These are phyloP conservation scores for Bradypus variegatus DNA, from an alignment of 2,797 vertebrate genomes.

Conservation along the genomic window DNA sequence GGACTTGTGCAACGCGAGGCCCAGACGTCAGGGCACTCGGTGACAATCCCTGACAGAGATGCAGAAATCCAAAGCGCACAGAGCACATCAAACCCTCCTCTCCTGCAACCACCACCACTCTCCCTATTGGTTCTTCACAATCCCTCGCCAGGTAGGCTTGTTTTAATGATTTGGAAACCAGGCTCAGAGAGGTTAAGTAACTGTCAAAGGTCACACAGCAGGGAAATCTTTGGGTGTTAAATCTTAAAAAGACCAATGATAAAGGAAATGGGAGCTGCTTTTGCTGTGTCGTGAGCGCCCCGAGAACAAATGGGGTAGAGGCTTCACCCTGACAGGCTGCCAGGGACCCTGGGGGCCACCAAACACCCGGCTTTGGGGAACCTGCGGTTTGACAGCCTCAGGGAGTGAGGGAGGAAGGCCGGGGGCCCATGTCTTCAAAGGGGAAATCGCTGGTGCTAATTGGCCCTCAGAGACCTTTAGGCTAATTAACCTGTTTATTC, in stretches of 20 bases:
- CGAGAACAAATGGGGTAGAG: background rate
- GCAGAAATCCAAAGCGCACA: background rate
- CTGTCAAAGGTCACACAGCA: background rate
- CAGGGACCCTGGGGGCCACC: background rate
- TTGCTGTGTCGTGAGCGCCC: background rate
- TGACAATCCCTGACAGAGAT: background rate
- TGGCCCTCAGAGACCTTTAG: constrained; percentile 60
- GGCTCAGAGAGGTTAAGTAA: background rate
- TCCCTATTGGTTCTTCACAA: background rate
- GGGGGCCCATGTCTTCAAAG: constrained; percentile 37
- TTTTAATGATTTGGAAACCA: background rate
- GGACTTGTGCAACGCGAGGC: background rate
- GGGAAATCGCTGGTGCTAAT: constrained; percentile 54
- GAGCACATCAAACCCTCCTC: background rate
- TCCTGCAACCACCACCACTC: background rate
- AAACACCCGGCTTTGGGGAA: background rate
- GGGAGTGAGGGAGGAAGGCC: background rate
- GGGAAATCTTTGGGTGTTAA: background rate
- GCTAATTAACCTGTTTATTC: constrained; percentile 59
- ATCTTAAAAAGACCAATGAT: background rate
- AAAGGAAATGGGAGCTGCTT: background rate
- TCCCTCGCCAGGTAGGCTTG: background rate
- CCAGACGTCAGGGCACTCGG: background rate
- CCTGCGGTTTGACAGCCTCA: constrained; percentile 17
- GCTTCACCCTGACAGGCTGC: background rate